Conservation (phyloP, 2,113 vertebrate species). For the Gnathonemus echidnorhynchus region DNA sequence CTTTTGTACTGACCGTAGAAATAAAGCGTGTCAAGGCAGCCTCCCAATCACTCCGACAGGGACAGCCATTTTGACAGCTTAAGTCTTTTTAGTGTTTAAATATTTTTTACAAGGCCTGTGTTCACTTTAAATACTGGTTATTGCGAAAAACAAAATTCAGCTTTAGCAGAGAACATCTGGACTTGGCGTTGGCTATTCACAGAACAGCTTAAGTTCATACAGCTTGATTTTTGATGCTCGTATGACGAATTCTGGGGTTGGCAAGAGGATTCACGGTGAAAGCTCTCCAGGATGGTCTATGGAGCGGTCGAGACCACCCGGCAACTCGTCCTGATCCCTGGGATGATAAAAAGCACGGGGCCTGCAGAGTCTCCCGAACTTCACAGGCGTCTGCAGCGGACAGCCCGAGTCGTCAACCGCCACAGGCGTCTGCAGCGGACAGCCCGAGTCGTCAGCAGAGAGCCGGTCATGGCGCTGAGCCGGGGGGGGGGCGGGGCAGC, state of each 20-base stretch:
- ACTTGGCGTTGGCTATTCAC: not conserved
- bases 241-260: not conserved
- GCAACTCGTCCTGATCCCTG: not conserved
- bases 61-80: conserved; percentile 3
- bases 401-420: not conserved
- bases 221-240: not conserved
- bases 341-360: not conserved
- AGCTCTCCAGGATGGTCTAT: not conserved
- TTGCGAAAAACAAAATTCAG: not conserved
- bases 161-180: conserved; percentile 34
- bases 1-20: conserved; percentile 14
- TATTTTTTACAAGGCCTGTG: conserved; percentile 24
- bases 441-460: not conserved
- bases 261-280: not conserved
- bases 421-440: not conserved
- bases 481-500: too few species aligned
- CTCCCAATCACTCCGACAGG: not conserved
- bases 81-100: conserved; percentile 44
- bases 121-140: conserved; percentile 46
- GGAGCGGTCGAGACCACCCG: not conserved
- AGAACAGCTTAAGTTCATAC: conserved; percentile 4
- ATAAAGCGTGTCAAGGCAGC: conserved; percentile 7
- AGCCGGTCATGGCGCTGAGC: not conserved
- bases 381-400: not conserved
- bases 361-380: not conserved